These are phyloP conservation scores for Pristionchus maxplancki DNA, from an alignment of 2,888 invertebrate genomes.

Conservation along the genomic window DNA sequence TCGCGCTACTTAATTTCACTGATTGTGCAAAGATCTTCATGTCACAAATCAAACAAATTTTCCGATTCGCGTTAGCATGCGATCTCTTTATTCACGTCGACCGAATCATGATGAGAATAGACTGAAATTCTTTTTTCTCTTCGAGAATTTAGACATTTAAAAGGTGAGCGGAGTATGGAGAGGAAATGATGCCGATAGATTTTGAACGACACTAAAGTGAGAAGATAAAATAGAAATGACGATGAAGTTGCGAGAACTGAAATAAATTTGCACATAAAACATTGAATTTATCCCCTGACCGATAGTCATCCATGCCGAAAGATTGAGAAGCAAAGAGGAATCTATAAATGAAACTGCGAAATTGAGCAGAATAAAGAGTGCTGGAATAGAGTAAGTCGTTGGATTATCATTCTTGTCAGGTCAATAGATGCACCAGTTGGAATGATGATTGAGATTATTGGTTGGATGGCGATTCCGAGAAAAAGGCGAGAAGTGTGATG, in stretches of 20 bases:
- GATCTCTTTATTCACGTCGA: too few species aligned
- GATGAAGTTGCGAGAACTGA: background rate
- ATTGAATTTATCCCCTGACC: background rate
- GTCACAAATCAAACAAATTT: too few species aligned
- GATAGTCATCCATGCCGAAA: background rate
- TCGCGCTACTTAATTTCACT: too few species aligned
- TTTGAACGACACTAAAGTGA: conserved; percentile 8
- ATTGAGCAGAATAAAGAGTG: background rate
- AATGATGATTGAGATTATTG: background rate
- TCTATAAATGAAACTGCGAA: background rate
- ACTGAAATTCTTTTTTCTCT: background rate
- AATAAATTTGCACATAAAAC: background rate
- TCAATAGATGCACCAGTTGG: conserved; percentile 6
- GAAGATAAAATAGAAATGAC: background rate
- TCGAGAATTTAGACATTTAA: background rate
- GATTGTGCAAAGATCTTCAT: too few species aligned
- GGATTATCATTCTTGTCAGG: too few species aligned
- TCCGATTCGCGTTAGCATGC: too few species aligned
- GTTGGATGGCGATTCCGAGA: background rate
- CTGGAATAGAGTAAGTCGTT: too few species aligned
- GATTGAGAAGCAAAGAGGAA: background rate
- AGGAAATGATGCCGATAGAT: conserved; percentile 17
- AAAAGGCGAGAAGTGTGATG: conserved; percentile 9
- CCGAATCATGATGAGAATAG: background rate
- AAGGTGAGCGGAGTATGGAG: background rate